phyloP scores from a whole-genome alignment of 2,113 vertebrate genomes.

The Azemiops feae region DNA sequence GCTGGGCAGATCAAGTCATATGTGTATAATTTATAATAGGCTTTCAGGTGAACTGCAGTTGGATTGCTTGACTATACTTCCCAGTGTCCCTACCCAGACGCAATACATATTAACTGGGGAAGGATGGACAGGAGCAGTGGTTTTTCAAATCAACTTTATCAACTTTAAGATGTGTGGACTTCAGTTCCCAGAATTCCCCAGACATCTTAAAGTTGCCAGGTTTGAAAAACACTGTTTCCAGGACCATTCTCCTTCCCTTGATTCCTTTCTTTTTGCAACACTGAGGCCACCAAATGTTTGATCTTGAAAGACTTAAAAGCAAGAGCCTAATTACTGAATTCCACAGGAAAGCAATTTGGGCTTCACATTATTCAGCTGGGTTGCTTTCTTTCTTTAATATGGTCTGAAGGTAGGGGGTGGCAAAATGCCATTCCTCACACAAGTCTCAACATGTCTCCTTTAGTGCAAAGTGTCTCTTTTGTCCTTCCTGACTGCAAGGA shows the following conservation, averaged over 20 bases:
- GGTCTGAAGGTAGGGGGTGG: not conserved
- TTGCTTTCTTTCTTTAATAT: constrained; percentile 1
- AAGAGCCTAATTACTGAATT: not conserved
- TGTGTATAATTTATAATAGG: not conserved
- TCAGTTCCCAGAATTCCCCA: not conserved
- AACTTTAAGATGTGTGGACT: not conserved
- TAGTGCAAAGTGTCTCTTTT: not conserved
- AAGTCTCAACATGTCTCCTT: not conserved
- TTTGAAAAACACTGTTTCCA: not conserved
- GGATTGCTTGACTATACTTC: not conserved
- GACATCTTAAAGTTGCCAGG: not conserved
- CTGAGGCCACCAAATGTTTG: fast-evolving
- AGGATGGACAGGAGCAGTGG: not conserved
- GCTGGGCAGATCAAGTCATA: not conserved
- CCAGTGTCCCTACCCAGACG: not conserved
- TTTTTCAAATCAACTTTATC: not conserved
- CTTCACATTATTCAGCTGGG: not conserved
- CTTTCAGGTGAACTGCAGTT: not conserved
- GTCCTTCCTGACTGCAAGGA: not conserved
- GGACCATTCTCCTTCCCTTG: not conserved
- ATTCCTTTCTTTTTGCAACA: not conserved
- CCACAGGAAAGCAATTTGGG: fast-evolving
- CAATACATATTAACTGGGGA: not conserved
- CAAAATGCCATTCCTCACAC: not conserved
- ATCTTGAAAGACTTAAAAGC: not conserved